phyloP scores from a whole-genome alignment of 2,113 vertebrate genomes.

The Dunckerocampus dactyliophorus region DNA sequence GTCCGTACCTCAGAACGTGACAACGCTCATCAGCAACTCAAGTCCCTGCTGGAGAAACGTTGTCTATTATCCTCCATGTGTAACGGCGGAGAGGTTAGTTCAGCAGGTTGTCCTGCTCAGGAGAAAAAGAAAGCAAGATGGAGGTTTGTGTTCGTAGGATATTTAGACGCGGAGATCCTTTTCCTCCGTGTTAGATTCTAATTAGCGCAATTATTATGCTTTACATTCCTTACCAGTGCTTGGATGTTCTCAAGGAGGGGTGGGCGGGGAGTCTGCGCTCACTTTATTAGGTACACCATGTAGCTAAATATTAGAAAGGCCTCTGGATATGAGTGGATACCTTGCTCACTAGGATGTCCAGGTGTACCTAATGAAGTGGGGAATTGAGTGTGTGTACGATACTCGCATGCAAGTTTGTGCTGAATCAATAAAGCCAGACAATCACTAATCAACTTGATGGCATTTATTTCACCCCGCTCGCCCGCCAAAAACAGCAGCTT shows the following conservation, averaged over 20 bases:
- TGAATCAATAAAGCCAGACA: conserved; percentile 41
- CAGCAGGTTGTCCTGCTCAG: not conserved
- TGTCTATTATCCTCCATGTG: conserved; percentile 2
- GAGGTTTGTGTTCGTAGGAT: conserved; percentile 14
- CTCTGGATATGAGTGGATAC: too few species aligned
- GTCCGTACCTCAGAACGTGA: not conserved
- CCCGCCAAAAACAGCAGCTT: conserved; percentile 2
- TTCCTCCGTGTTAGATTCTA: not conserved
- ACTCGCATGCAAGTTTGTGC: conserved; percentile 1
- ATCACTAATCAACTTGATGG: not conserved
- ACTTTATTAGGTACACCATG: too few species aligned
- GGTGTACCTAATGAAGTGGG: too few species aligned
- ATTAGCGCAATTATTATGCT: not conserved
- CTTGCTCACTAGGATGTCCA: too few species aligned
- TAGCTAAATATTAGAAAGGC: too few species aligned
- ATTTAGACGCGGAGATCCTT: not conserved
- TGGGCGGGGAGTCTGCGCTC: too few species aligned
- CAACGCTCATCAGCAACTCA: conserved; percentile 5
- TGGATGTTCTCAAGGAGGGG: too few species aligned
- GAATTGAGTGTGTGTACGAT: not conserved
- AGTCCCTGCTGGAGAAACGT: conserved; percentile 3
- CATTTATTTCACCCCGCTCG: conserved; percentile 33
- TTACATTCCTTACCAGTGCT: not conserved
- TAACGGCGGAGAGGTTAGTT: not conserved
- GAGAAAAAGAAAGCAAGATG: not conserved